Conservation (phyloP, 1,140 invertebrate species). For the Heliconius nattereri region DNA sequence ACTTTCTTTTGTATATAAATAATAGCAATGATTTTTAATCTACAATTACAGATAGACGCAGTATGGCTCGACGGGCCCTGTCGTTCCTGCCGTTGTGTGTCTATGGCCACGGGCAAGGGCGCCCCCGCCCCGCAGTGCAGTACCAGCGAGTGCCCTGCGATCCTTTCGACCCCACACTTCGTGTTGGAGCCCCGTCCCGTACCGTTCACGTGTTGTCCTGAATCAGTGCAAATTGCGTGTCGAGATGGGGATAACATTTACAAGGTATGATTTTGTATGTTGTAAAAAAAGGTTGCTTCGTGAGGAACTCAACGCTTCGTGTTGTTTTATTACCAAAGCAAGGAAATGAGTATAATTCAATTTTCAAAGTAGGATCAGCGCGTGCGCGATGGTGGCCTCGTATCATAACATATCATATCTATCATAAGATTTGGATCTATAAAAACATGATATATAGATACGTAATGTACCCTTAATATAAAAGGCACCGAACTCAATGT, state of each 20-base stretch:
- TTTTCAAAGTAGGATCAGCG: no score
- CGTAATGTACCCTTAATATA: no score
- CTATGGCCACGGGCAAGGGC: constrained; percentile 1
- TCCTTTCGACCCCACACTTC: constrained; percentile 79
- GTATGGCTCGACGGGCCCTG: constrained; percentile 87
- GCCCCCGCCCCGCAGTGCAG: constrained; percentile 60
- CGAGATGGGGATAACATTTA: constrained; percentile 81
- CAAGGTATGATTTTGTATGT: constrained; percentile 59
- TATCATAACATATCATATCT: no score
- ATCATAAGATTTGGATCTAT: no score
- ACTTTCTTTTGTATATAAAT: background rate
- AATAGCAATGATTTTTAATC: background rate
- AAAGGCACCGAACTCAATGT: no score
- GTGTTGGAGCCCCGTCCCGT: constrained; percentile 78
- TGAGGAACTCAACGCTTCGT: no score
- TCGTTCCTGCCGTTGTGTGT: constrained; percentile 82
- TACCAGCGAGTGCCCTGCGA: constrained; percentile 70
- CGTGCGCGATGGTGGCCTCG: no score
- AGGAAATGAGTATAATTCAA: no score
- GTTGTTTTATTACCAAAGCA: no score
- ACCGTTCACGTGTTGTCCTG: constrained; percentile 84
- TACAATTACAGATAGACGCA: constrained; percentile 75
- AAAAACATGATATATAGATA: no score
- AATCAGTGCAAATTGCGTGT: constrained; percentile 82
- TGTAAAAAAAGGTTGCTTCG: no score